Percentiles rank a stretch among this genome's conserved stretches.
Conservation (phyloP, 2,888 invertebrate species). For the Gymnosoma rotundatum region DNA sequence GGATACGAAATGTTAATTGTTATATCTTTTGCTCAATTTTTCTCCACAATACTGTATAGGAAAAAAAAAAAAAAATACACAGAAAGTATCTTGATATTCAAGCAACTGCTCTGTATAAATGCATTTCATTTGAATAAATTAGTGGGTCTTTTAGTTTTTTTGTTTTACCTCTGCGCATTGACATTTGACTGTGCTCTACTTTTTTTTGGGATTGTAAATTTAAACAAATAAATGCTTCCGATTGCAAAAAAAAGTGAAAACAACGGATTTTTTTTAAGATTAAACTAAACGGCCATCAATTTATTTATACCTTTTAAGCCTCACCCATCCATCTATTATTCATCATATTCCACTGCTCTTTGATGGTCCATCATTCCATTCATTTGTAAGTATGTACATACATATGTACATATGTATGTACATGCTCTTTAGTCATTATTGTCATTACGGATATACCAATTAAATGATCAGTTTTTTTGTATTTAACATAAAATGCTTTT, state of each 20-base stretch:
- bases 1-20: no score
- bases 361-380: slow-evolving; percentile 1
- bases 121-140: slow-evolving; percentile 1
- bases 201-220: slow-evolving; percentile 53
- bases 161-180: slow-evolving; percentile 11
- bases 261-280: slow-evolving; percentile 2
- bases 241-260: slow-evolving; percentile 37
- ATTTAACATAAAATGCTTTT: slow-evolving; percentile 32
- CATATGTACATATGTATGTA: no score
- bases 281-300: slow-evolving; percentile 10
- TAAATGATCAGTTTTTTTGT: slow-evolving; percentile 51
- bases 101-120: background rate
- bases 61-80: no score
- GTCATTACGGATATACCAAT: slow-evolving; percentile 34
- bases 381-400: background rate
- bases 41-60: no score
- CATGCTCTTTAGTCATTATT: slow-evolving; percentile 18
- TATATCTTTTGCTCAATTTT: no score
- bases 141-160: background rate
- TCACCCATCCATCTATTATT: background rate
- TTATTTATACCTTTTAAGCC: background rate
- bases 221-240: slow-evolving; percentile 63
- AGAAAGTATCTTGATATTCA: background rate
- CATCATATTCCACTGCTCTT: background rate
- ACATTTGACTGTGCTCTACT: slow-evolving; percentile 22